Evolutionary conservation across 2,797 vertebrate genomes (phyloP), one percentile per base, ranked within the genome.

Genomic region (Acanthurus leucopareius): DNA sequence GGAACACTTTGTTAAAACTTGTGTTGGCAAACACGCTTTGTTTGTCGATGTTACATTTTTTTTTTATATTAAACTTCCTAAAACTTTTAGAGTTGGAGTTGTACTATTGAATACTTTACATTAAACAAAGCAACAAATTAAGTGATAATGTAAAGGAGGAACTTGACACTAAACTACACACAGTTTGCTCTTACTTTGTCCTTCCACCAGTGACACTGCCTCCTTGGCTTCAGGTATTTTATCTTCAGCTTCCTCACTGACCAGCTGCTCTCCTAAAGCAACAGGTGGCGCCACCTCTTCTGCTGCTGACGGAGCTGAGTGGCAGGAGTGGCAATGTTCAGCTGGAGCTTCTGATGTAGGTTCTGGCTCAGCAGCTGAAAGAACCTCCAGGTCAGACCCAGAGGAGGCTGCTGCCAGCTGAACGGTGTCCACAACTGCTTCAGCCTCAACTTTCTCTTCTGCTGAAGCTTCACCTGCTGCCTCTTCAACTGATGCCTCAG

Each of bases 391-490:
- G 56, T 85, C 75, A 1, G 67, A 69, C 19, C 51, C 77, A 1
- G 49, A 19, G 28, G 88, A 86, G 16, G 86, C 89, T 17, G 86
- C 91, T 22, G 86, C 91, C 63, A 88, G 73, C 59, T 84, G 86
- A 57, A 59, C 0, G 0, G 19, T 44, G n/a, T 63, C 66, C 61
- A 64, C 59, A 14, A 53, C 53, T 6, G 40, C 51, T 42, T 40
- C 52, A 40, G 54, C 66, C 44, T 71, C 84, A 44, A 11, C 51
- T 22, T 42, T 9, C 22, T 82, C 82, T 17, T 73, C 83, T 20
- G n/a, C 49, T 25, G 54, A 16, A 8, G 15, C 68, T 47, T 68
- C 79, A 16, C 6, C 60, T 44, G 47, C 42, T n/a, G 58, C 45
- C 19, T 56, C 76, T 13, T 73, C 61, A 15, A 16, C 47, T n/a